phyloP scores from a whole-genome alignment of 2,113 vertebrate species.

The Bombycilla garrulus region DNA sequence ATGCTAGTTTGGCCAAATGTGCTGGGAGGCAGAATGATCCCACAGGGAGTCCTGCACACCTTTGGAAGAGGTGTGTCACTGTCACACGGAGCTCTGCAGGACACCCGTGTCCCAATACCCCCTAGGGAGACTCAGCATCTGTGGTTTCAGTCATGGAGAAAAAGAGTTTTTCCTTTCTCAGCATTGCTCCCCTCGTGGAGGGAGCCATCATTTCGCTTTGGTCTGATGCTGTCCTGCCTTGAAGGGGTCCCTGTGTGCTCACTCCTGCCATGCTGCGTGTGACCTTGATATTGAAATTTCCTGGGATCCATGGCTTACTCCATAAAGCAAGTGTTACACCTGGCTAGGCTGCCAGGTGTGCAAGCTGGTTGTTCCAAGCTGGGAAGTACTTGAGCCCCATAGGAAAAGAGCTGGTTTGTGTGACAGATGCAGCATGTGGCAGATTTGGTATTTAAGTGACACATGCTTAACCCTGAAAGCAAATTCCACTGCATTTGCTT shows the following conservation, averaged over 20 bases:
- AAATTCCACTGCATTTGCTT: background rate
- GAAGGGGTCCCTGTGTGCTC: background rate
- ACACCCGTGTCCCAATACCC: fast-evolving
- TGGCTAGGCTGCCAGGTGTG: background rate
- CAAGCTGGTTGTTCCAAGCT: background rate
- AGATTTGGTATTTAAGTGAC: background rate
- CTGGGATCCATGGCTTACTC: background rate
- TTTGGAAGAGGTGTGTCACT: background rate
- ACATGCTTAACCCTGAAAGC: background rate
- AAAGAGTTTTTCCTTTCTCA: background rate
- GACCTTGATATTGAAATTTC: background rate
- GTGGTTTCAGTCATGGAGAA: background rate
- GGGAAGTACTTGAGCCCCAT: background rate
- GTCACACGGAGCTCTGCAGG: background rate
- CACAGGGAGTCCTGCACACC: background rate
- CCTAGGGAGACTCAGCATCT: background rate
- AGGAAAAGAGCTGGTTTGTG: background rate
- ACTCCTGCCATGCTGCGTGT: background rate
- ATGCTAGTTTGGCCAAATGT: background rate
- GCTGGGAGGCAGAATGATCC: background rate
- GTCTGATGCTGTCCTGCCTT: background rate
- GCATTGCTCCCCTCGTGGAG: background rate
- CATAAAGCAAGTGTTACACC: background rate
- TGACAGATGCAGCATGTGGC: background rate
- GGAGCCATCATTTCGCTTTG: background rate